Conservation (phyloP, 2,888 invertebrate species). For the Leptinotarsa juncta region DNA sequence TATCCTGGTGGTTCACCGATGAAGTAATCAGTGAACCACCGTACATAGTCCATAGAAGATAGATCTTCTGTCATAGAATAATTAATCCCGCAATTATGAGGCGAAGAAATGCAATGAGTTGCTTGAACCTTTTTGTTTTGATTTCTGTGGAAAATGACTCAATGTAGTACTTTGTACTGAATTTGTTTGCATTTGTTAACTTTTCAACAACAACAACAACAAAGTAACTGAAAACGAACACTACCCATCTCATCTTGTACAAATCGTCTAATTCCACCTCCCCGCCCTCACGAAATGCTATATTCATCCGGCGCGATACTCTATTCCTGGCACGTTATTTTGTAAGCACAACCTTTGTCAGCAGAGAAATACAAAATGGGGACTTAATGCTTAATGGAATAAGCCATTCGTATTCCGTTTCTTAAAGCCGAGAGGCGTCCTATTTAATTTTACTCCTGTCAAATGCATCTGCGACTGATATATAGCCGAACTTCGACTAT, state of each 20-base stretch:
- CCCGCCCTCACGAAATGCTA: conserved; percentile 26
- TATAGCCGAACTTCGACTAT: conserved; percentile 58
- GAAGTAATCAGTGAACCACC: too few species aligned
- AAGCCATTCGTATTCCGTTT: conserved; percentile 51
- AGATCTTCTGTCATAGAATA: too few species aligned
- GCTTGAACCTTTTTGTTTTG: too few species aligned
- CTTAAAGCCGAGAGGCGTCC: conserved; percentile 55
- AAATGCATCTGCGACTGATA: conserved; percentile 59
- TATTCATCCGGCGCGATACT: conserved; percentile 47
- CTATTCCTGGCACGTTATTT: conserved; percentile 56
- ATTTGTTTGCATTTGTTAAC: background rate
- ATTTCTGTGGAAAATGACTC: too few species aligned
- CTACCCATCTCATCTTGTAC: background rate
- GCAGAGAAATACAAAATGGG: conserved; percentile 55
- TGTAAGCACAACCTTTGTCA: conserved; percentile 55
- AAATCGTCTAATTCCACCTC: conserved; percentile 39
- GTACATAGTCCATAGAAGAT: too few species aligned
- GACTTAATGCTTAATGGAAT: conserved; percentile 52
- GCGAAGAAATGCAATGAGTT: too few species aligned
- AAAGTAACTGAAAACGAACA: background rate
- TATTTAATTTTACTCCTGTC: conserved; percentile 60
- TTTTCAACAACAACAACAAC: background rate
- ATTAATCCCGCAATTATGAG: too few species aligned
- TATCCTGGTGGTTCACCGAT: too few species aligned
- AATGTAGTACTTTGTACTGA: background rate